Percentiles rank a stretch among this genome's conserved stretches.
These are phyloP conservation scores for Notamacropus eugenii DNA, from an alignment of 2,797 vertebrate species.

Conservation along the genomic window DNA sequence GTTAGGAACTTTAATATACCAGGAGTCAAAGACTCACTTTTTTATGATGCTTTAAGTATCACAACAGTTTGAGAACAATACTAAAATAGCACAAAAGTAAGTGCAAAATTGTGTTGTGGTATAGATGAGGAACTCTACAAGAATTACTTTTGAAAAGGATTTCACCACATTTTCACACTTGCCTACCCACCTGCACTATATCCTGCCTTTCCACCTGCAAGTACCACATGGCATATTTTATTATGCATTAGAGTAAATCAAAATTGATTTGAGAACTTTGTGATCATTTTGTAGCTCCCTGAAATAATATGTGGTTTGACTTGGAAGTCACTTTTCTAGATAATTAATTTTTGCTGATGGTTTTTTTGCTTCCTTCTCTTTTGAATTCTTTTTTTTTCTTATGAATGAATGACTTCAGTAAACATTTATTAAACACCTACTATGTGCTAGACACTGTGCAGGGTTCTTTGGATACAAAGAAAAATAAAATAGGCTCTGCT, in stretches of 20 bases:
- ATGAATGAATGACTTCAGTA: not conserved
- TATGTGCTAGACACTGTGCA: not conserved
- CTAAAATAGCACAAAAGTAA: slow-evolving; percentile 1
- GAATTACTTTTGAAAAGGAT: not conserved
- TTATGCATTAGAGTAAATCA: slow-evolving; percentile 30
- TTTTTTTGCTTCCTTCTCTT: not conserved
- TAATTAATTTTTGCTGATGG: slow-evolving; percentile 13
- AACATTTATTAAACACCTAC: not conserved
- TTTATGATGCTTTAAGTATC: not conserved
- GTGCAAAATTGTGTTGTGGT: not conserved
- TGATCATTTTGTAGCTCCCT: slow-evolving; percentile 18
- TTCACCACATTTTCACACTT: not conserved
- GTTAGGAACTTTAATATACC: slow-evolving; percentile 6
- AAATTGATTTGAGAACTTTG: not conserved
- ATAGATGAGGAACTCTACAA: not conserved
- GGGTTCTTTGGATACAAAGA: not conserved
- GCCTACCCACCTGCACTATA: not conserved
- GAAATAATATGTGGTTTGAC: not conserved
- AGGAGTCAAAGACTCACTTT: not conserved
- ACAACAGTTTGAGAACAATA: not conserved
- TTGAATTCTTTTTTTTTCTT: not conserved
- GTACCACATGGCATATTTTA: slow-evolving; percentile 33
- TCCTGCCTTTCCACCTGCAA: not conserved
- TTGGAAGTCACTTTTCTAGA: slow-evolving; percentile 3
- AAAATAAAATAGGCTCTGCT: not conserved